Evolutionary conservation across 2,113 vertebrate genomes (phyloP).

Genomic region (Donacobius atricapilla): DNA sequence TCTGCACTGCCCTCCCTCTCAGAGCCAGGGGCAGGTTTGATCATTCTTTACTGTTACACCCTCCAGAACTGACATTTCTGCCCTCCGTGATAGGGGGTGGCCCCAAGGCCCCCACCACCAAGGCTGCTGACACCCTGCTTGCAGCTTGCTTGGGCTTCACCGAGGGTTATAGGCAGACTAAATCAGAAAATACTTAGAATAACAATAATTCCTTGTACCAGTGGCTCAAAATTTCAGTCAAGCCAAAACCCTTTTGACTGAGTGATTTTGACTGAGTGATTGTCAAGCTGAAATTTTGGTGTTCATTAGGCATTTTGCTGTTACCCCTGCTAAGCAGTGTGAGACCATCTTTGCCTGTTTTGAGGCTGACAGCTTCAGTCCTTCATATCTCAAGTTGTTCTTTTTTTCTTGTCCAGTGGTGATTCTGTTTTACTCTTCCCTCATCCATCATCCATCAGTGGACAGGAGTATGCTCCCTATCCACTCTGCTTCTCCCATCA

Average conservation of each 20-base stretch:
- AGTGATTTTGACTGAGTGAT: background rate
- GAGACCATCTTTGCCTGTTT: background rate
- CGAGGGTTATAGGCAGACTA: background rate
- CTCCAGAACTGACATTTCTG: background rate
- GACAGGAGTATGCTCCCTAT: background rate
- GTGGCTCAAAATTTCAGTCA: background rate
- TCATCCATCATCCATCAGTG: background rate
- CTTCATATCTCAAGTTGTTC: background rate
- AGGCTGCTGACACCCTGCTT: background rate
- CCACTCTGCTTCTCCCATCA: background rate
- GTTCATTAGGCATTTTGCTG: background rate
- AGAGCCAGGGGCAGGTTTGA: background rate
- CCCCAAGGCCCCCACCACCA: background rate
- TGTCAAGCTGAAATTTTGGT: background rate
- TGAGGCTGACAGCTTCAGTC: background rate
- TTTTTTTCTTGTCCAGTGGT: background rate
- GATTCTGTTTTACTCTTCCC: constrained; percentile 4
- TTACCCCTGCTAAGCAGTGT: background rate
- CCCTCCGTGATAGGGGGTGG: fast-evolving
- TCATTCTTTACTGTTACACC: background rate
- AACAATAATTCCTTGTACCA: no score
- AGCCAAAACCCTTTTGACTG: background rate
- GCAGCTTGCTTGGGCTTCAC: background rate
- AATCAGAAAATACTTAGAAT: background rate
- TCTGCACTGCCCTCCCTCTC: background rate